Percentiles rank a stretch among this genome's conserved stretches.
phyloP scores from a whole-genome alignment of 2,888 invertebrate species.

The Palloptera scutellata region DNA sequence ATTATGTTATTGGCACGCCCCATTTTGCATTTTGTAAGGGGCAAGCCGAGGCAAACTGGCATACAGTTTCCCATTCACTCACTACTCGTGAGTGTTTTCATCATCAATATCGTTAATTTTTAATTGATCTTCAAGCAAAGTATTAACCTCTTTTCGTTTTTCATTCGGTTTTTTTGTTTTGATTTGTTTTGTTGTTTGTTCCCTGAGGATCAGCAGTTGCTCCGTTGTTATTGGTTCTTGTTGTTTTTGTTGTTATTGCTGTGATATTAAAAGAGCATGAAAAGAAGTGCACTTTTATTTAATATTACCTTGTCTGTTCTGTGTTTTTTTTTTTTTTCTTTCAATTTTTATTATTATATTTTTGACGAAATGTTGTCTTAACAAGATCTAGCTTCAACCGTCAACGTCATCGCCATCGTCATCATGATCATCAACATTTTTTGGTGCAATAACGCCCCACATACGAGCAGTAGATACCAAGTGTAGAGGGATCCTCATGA shows the following conservation, averaged over 20 bases:
- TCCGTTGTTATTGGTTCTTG: conserved; percentile 25
- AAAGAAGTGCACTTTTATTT: conserved; percentile 56
- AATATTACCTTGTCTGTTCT: conserved; percentile 38
- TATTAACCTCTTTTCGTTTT: conserved; percentile 12
- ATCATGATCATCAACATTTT: conserved; percentile 5
- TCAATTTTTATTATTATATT: conserved; percentile 26
- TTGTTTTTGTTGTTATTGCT: conserved; percentile 17
- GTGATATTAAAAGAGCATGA: conserved; percentile 6
- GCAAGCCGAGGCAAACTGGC: neutral
- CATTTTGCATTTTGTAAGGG: neutral
- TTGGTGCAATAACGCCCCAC: conserved; percentile 43
- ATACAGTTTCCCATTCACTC: neutral
- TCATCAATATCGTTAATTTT: conserved; percentile 59
- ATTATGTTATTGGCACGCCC: conserved; percentile 38
- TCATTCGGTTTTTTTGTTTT: neutral
- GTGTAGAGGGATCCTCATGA: neutral
- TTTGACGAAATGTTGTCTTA: conserved; percentile 56
- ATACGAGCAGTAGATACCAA: conserved; percentile 12
- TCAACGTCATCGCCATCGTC: conserved; percentile 31
- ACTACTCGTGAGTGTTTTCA: conserved; percentile 1
- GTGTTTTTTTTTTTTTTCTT: conserved; percentile 2
- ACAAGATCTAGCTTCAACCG: conserved; percentile 54
- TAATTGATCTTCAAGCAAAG: conserved; percentile 54
- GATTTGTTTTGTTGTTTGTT: conserved; percentile 4
- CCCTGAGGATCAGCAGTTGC: conserved; percentile 32